These are phyloP conservation scores for Notodonta ziczac DNA, from an alignment of 2,888 invertebrate genomes.

Conservation along the genomic window DNA sequence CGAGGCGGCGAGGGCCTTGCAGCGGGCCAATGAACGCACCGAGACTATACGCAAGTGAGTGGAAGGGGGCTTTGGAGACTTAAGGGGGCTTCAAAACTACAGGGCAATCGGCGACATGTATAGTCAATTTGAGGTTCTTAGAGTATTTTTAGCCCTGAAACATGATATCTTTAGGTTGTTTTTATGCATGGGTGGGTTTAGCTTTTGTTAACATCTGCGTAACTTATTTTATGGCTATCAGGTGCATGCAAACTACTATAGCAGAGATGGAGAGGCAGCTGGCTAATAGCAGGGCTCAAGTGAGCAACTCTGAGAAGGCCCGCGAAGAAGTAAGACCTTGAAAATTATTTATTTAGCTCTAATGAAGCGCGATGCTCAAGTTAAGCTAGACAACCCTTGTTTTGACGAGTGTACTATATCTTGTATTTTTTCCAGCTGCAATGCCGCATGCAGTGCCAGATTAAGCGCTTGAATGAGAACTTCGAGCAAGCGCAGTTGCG, in stretches of 20 bases:
- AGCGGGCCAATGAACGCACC: constrained; percentile 87
- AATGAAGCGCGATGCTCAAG: too few relatives aligned
- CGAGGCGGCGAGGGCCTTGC: constrained; percentile 87
- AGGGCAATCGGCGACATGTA: too few relatives aligned
- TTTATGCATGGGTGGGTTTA: too few relatives aligned
- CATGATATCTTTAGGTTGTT: too few relatives aligned
- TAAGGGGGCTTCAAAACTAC: too few relatives aligned
- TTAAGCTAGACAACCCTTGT: too few relatives aligned
- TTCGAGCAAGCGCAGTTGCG: constrained; percentile 89
- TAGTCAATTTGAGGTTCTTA: too few relatives aligned
- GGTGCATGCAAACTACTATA: constrained; percentile 87
- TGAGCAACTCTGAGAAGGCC: constrained; percentile 87
- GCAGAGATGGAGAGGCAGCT: constrained; percentile 88
- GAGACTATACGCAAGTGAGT: constrained; percentile 86
- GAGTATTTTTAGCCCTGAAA: too few relatives aligned
- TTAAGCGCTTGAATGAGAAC: constrained; percentile 87
- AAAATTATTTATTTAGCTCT: too few relatives aligned
- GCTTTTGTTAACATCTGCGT: not conserved
- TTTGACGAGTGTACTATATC: too few relatives aligned
- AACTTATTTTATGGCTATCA: constrained; percentile 23
- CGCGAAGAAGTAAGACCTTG: constrained; percentile 83
- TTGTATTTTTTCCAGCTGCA: constrained; percentile 73
- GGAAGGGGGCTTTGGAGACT: not conserved
- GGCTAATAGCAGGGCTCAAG: constrained; percentile 86
- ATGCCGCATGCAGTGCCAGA: constrained; percentile 89